phyloP scores from a whole-genome alignment of 2,113 vertebrate genomes.

The Neomonachus schauinslandi region DNA sequence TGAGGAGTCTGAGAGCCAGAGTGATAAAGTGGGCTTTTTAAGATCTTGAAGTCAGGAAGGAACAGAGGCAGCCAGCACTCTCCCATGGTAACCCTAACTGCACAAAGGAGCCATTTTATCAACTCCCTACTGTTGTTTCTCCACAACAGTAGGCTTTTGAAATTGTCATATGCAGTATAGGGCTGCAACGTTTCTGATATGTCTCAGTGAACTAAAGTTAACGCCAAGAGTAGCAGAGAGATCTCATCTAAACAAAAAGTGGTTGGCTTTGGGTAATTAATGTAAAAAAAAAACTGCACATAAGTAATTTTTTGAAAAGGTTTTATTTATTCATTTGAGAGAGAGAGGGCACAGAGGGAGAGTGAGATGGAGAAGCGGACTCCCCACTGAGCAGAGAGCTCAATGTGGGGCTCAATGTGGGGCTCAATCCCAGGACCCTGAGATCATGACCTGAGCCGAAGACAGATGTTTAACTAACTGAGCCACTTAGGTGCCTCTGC shows the following conservation, averaged over 20 bases:
- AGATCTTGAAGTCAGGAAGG: not conserved
- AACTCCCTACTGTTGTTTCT: not conserved
- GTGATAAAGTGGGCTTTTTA: not conserved
- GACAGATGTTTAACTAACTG: not conserved
- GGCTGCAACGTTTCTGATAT: not conserved
- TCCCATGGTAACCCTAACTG: not conserved
- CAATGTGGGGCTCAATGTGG: rapidly evolving
- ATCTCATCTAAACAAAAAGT: not conserved
- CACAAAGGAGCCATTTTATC: not conserved
- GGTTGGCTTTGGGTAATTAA: not conserved
- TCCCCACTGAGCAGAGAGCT: not conserved
- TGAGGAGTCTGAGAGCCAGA: not conserved
- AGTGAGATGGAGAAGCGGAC: not conserved
- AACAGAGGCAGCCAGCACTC: not conserved
- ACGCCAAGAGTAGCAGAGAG: not conserved
- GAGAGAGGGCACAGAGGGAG: not conserved
- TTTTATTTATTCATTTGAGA: too few relatives aligned
- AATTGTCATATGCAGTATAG: not conserved
- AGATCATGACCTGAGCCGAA: not conserved
- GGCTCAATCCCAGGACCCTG: not conserved
- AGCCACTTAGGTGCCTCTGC: not conserved
- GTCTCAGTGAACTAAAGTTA: not conserved
- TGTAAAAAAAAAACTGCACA: not conserved
- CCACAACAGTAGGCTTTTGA: not conserved
- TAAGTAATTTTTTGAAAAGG: not conserved